These are phyloP conservation scores for Pyxicephalus adspersus DNA, from an alignment of 2,113 vertebrate genomes.

Conservation along the genomic window DNA sequence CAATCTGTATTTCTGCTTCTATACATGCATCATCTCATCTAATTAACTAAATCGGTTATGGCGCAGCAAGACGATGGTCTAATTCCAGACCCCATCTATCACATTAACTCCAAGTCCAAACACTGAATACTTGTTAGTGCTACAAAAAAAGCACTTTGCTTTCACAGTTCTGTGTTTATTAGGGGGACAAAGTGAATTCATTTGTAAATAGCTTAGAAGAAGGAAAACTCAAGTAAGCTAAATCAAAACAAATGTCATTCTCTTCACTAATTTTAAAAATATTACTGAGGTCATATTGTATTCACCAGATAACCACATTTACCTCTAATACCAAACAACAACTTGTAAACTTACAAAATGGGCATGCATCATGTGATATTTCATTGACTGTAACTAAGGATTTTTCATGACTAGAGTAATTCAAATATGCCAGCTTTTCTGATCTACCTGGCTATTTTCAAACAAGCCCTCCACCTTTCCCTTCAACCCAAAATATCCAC, in stretches of 20 bases:
- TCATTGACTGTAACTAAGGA: no score
- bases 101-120: constrained; percentile 45
- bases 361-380: no score
- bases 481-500: no score
- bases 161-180: not conserved
- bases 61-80: constrained; percentile 41
- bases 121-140: constrained; percentile 32
- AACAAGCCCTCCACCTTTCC: no score
- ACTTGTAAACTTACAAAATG: no score
- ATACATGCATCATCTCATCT: constrained; percentile 53
- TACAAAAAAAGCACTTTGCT: not conserved
- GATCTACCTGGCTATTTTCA: no score
- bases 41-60: constrained; percentile 55
- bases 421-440: no score
- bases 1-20: constrained; percentile 55
- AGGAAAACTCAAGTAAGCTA: not conserved
- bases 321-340: no score
- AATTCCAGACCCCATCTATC: constrained; percentile 51
- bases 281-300: no score
- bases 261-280: no score
- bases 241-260: not conserved
- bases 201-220: not conserved
- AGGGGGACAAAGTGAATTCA: not conserved
- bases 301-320: no score
- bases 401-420: no score